Evolutionary conservation across 2,797 vertebrate genomes (phyloP).

Genomic region (Gila robusta): DNA sequence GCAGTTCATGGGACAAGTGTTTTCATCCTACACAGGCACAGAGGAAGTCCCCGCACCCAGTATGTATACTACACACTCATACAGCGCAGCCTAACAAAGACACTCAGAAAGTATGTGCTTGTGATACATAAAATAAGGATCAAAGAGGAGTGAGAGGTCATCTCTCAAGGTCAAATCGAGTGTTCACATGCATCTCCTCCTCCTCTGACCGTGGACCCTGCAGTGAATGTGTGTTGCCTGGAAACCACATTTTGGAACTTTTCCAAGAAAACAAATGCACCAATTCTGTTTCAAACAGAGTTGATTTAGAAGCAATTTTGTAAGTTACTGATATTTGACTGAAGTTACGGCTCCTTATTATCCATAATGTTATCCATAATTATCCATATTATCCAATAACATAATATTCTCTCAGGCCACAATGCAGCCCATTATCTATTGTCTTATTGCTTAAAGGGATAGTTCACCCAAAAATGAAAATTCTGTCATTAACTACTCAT

Average conservation of each 20-base stretch:
- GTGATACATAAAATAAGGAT: not conserved
- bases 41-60: conserved; percentile 92
- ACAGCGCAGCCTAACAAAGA: not conserved
- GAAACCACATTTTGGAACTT: conserved; percentile 69
- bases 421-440: not conserved
- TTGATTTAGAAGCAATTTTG: conserved; percentile 17
- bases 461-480: too few relatives aligned
- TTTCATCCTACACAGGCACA: conserved; percentile 93
- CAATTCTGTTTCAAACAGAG: conserved; percentile 72
- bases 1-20: conserved; percentile 92
- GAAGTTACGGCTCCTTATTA: not conserved
- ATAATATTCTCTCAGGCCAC: not conserved
- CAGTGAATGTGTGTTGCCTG: conserved; percentile 66
- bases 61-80: conserved; percentile 71
- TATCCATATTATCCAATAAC: not conserved
- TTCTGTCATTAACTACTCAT: too few relatives aligned
- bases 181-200: conserved; percentile 56
- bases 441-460: too few relatives aligned
- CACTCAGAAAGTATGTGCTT: not conserved
- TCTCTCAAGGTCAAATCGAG: conserved; percentile 52
- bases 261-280: conserved; percentile 20
- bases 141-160: not conserved
- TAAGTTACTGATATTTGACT: not conserved
- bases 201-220: conserved; percentile 40
- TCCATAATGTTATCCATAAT: too few relatives aligned